Conservation (phyloP, 2,797 vertebrate species). For the Zalophus californianus region DNA sequence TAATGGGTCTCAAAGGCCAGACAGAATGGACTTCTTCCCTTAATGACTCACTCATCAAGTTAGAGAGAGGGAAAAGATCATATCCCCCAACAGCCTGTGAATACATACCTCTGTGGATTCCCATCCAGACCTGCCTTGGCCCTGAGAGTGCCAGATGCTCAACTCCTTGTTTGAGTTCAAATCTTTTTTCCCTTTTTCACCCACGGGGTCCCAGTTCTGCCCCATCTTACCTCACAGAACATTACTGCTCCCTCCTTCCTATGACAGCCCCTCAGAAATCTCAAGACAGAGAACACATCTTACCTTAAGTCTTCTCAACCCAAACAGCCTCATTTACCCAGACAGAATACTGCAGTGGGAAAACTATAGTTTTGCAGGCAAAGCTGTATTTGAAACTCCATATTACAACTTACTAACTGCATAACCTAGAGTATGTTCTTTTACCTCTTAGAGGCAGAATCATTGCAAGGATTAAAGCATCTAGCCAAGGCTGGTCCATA, state of each 20-base stretch:
- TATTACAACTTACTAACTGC: slow-evolving; percentile 26
- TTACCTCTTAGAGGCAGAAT: slow-evolving; percentile 13
- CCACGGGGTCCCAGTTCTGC: background rate
- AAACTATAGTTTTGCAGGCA: background rate
- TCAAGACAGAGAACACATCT: slow-evolving; percentile 18
- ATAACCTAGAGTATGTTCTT: background rate
- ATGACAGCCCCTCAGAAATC: background rate
- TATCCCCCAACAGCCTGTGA: background rate
- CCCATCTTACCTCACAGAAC: background rate
- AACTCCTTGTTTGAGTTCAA: slow-evolving; percentile 40
- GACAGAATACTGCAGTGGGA: background rate
- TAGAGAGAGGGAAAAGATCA: background rate
- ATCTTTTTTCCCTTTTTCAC: slow-evolving; percentile 46
- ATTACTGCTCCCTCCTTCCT: background rate
- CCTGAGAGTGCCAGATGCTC: background rate
- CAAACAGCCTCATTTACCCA: slow-evolving; percentile 23
- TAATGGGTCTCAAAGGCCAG: slow-evolving; percentile 2
- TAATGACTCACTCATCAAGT: slow-evolving; percentile 54
- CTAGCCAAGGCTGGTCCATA: background rate
- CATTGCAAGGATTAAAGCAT: background rate
- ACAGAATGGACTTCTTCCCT: slow-evolving; percentile 35
- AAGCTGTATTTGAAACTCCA: slow-evolving; percentile 10
- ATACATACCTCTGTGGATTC: background rate
- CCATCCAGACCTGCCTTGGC: background rate
- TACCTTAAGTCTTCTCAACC: slow-evolving; percentile 9